These are phyloP conservation scores for Sebastes itinus DNA, from an alignment of 2,797 vertebrate species.

Conservation along the genomic window DNA sequence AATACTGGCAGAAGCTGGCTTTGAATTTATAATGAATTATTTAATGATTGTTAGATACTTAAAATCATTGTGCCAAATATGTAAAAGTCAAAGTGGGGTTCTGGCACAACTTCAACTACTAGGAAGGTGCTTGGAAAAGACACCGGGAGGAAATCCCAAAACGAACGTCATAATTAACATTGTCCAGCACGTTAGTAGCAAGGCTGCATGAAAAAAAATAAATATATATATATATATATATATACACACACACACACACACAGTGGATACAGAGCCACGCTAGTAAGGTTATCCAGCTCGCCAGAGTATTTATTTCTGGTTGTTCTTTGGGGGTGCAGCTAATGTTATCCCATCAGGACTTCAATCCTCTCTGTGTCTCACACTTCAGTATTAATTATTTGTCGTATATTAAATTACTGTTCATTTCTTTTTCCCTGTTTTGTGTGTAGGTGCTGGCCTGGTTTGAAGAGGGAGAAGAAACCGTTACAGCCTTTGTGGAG, in stretches of 20 bases:
- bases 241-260: not conserved
- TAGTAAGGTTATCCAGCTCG: not conserved
- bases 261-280: not conserved
- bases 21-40: slow-evolving; percentile 32
- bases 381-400: not conserved
- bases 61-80: not conserved
- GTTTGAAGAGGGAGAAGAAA: slow-evolving; percentile 99
- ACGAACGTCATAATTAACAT: not conserved
- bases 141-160: not conserved
- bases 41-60: slow-evolving; percentile 8
- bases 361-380: not conserved
- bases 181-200: not conserved
- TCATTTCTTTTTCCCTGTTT: slow-evolving; percentile 20
- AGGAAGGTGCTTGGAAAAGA: not conserved
- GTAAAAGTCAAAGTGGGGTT: not conserved
- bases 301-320: not conserved
- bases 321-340: not conserved
- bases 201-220: not conserved
- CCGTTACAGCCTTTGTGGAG: slow-evolving; percentile 97
- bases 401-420: not conserved
- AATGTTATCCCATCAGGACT: not conserved
- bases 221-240: too few relatives aligned
- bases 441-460: slow-evolving; percentile 92
- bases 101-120: not conserved
- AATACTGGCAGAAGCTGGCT: slow-evolving; percentile 13